Evolutionary conservation across 2,113 vertebrate genomes (phyloP), one percentile per base, ranked within the genome.

Genomic region (Callithrix jacchus): DNA sequence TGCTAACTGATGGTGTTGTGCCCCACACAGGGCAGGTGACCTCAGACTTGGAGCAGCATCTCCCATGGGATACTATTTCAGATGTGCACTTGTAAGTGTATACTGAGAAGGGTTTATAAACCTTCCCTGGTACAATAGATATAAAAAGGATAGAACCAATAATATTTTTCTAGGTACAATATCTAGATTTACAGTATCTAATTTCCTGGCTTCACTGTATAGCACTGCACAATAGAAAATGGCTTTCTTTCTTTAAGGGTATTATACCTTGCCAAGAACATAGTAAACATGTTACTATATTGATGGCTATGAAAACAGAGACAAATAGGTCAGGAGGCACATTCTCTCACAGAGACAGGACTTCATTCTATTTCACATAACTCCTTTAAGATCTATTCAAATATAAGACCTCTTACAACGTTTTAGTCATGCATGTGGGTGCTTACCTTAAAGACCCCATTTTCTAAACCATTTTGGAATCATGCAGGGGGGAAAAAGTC

Each of bases 151-250:
- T 58, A 98, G 98, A 99, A 98, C 98, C 97, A 98, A 97, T 97
- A 98, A 97, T 98, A 49, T 49, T 96, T 98, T 98, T 96, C 98
- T 98, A 98, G 98, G 98, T 98, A 98, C 98, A 98, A 98, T 98
- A 98, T 98, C 98, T 98, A 98, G 98, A 99, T 99, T 99, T 98
- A 99, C 99, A 99, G 98, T 96, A 66, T 47, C 37, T 4, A 47
- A 68, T 23, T 89, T 94, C 96, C 96, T 95, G 93, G 96, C 97
- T 98, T 97, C 49, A 73, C 20, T 6, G 42, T 3, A 9, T 1
- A 52, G 70, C 70, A 21, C 56, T 23, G 35, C 27, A 16, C 11
- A 6, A 52, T 0, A 74, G 47, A 66, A 89, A 91, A 79, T 0
- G 0, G 8, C 17, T 13, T 42, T 32, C 0, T 52, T 68, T 84